Percentiles rank a stretch among this genome's conserved stretches.
These are phyloP conservation scores for Homarus americanus DNA, from an alignment of 1,140 invertebrate species.

Conservation along the genomic window DNA sequence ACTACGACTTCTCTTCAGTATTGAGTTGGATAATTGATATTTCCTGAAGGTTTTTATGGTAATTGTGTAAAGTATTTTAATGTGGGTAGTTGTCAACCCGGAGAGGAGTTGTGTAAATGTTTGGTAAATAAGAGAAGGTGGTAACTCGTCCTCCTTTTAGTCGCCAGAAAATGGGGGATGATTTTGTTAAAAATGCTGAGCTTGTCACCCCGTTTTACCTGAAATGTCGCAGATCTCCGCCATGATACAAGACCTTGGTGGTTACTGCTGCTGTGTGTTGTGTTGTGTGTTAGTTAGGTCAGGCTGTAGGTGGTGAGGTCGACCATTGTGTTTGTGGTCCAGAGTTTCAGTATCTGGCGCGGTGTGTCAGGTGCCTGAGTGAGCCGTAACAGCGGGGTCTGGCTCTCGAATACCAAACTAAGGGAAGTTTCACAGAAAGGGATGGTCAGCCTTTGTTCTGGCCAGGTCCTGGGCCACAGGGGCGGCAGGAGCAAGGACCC, in stretches of 20 bases:
- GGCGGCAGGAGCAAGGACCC: not conserved
- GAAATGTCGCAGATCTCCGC: constrained; percentile 14
- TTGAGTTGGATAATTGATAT: too few relatives aligned
- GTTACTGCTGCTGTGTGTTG: too few relatives aligned
- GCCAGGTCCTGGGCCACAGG: constrained; percentile 6
- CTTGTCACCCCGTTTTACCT: constrained; percentile 47
- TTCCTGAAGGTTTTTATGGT: too few relatives aligned
- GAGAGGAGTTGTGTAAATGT: too few relatives aligned
- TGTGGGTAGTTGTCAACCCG: too few relatives aligned
- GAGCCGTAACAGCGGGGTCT: constrained; percentile 20
- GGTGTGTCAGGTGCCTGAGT: too few relatives aligned
- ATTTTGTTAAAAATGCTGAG: constrained; percentile 43
- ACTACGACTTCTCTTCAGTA: too few relatives aligned
- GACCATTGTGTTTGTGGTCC: too few relatives aligned
- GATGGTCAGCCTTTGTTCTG: constrained; percentile 30
- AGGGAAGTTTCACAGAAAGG: constrained; percentile 31
- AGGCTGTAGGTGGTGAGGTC: too few relatives aligned
- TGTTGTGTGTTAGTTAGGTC: too few relatives aligned
- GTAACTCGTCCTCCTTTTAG: not conserved
- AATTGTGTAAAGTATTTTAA: too few relatives aligned
- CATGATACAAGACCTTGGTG: not conserved
- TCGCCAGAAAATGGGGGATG: constrained; percentile 23
- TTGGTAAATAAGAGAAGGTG: not conserved
- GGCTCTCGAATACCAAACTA: constrained; percentile 6
- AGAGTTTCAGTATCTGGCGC: too few relatives aligned